Percentiles rank a stretch among this genome's conserved stretches.
Conservation (phyloP, 2,797 vertebrate genomes). For the Phataginus tricuspis region DNA sequence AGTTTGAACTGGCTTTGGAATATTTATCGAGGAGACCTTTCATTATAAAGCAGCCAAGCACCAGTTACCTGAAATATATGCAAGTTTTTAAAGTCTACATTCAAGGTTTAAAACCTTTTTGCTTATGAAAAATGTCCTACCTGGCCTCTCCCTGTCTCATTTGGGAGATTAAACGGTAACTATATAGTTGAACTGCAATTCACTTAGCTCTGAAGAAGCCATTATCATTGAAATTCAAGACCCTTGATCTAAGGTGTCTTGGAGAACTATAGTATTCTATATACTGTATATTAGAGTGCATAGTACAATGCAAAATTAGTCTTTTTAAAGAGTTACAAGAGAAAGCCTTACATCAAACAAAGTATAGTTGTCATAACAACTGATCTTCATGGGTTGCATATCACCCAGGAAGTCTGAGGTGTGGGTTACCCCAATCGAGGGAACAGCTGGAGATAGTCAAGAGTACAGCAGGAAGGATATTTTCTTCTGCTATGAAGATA, state of each 20-base stretch:
- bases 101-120: constrained; percentile 81
- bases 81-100: constrained; percentile 78
- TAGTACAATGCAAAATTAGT: constrained; percentile 63
- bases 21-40: constrained; percentile 79
- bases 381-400: neutral
- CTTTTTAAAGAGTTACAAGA: constrained; percentile 53
- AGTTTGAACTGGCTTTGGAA: constrained; percentile 36
- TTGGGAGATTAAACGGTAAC: constrained; percentile 80
- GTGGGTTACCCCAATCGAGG: neutral
- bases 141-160: constrained; percentile 82
- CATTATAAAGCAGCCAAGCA: constrained; percentile 75
- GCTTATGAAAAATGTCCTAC: constrained; percentile 80
- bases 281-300: constrained; percentile 44
- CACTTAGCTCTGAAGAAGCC: constrained; percentile 71
- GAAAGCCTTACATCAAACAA: constrained; percentile 63
- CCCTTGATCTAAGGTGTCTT: constrained; percentile 67
- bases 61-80: constrained; percentile 77
- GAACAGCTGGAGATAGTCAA: neutral
- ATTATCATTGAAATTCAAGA: constrained; percentile 78
- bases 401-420: constrained; percentile 19
- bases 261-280: constrained; percentile 68
- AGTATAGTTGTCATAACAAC: constrained; percentile 62
- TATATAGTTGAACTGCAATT: constrained; percentile 71
- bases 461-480: neutral
- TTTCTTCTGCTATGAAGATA: constrained; percentile 38